phyloP scores from a whole-genome alignment of 2,113 vertebrate species.

The Opisthocomus hoazin region DNA sequence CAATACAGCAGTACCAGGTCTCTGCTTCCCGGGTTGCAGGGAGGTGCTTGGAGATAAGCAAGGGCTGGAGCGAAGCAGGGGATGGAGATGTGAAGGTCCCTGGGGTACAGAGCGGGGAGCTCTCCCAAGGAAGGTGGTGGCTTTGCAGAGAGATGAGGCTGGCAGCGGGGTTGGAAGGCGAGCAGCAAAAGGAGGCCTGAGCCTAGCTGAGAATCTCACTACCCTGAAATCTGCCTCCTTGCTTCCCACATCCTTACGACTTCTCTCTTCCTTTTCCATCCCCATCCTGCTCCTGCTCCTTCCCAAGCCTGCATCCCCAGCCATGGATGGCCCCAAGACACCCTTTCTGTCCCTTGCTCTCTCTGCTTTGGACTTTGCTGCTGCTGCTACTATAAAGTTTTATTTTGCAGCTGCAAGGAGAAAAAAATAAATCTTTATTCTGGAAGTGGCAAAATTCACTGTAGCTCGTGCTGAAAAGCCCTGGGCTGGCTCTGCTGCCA shows the following conservation, averaged over 20 bases:
- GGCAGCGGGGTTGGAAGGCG: fast-evolving
- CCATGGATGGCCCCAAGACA: not conserved
- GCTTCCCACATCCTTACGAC: not conserved
- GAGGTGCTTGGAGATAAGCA: not conserved
- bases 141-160: not conserved
- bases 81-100: not conserved
- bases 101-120: not conserved
- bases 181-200: not conserved
- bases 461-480: not conserved
- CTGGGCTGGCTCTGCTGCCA: not conserved
- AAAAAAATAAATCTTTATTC: not conserved
- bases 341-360: not conserved
- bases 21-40: not conserved
- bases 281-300: not conserved
- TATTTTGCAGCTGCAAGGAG: not conserved
- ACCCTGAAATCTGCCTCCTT: not conserved
- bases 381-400: not conserved
- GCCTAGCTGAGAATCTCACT: not conserved
- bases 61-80: not conserved
- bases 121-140: not conserved
- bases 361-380: not conserved
- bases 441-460: not conserved
- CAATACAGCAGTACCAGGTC: not conserved
- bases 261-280: not conserved
- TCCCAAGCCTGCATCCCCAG: not conserved